Percentiles rank a stretch among this genome's conserved stretches.
phyloP scores from a whole-genome alignment of 2,113 vertebrate species.

The Rhadina sibilatrix region DNA sequence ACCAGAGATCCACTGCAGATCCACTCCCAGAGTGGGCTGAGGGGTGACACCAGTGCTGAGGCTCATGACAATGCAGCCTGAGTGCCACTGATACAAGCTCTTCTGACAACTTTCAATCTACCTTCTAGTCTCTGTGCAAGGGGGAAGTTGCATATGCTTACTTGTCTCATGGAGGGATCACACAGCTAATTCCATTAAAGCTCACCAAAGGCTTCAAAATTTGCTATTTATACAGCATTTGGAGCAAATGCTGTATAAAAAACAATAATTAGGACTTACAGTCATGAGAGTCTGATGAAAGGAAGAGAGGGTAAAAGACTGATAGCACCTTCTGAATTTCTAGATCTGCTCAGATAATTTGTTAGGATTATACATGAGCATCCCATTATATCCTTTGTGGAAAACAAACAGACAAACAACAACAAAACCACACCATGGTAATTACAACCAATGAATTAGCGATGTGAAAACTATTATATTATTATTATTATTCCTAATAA shows the following conservation, averaged over 20 bases:
- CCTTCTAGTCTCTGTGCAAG: neutral
- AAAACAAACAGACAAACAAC: neutral
- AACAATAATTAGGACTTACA: neutral
- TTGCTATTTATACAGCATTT: no score
- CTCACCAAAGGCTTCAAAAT: neutral
- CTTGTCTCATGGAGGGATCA: neutral
- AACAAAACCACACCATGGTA: neutral
- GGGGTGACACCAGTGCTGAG: neutral
- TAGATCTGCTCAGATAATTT: neutral
- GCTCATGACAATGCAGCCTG: neutral
- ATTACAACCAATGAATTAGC: neutral
- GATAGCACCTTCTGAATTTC: neutral
- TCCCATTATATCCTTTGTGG: neutral
- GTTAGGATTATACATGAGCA: neutral
- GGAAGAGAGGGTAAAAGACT: neutral
- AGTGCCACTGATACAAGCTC: neutral
- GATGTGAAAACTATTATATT: neutral
- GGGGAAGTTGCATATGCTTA: neutral
- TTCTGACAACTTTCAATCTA: neutral
- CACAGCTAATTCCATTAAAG: neutral
- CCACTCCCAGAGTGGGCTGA: neutral
- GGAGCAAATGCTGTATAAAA: neutral
- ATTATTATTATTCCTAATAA: neutral
- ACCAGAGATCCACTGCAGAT: neutral
- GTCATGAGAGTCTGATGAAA: neutral